Evolutionary conservation across 64 coral and sea anemone species (phyloP).

Genomic region (Trachythela sp.): DNA sequence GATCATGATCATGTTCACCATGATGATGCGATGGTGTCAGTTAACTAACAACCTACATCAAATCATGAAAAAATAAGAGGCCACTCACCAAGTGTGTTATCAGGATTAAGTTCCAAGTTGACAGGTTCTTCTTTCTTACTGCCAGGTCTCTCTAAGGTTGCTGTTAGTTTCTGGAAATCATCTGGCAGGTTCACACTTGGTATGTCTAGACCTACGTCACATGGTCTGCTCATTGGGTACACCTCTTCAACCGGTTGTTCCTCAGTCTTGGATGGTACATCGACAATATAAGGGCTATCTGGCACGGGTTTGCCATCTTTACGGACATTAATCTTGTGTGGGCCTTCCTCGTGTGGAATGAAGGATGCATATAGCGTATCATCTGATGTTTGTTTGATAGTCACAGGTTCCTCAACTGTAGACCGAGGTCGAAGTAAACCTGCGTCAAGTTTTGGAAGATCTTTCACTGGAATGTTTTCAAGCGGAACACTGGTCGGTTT

Average conservation of each 20-base stretch:
- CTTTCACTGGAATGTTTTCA: slow-evolving; percentile 66
- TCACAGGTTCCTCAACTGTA: neutral
- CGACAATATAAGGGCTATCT: slow-evolving; percentile 78
- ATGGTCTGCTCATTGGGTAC: slow-evolving; percentile 74
- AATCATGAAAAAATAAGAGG: no score
- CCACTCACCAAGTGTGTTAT: slow-evolving; percentile 56
- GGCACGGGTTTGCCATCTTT: slow-evolving; percentile 65
- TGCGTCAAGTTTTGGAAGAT: slow-evolving; percentile 40
- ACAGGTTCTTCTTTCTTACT: slow-evolving; percentile 85
- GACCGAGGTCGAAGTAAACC: neutral
- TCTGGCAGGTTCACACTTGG: slow-evolving; percentile 88
- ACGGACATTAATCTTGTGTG: slow-evolving; percentile 77
- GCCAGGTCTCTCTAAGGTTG: slow-evolving; percentile 66
- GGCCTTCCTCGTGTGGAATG: slow-evolving; percentile 80
- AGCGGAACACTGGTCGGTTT: slow-evolving; percentile 80
- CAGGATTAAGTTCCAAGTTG: slow-evolving; percentile 81
- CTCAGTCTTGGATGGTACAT: slow-evolving; percentile 68
- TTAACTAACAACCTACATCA: no score
- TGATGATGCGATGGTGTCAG: no score
- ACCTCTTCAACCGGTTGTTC: slow-evolving; percentile 72
- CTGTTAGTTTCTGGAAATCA: slow-evolving; percentile 77
- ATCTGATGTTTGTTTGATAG: slow-evolving; percentile 33
- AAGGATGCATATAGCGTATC: slow-evolving; percentile 90
- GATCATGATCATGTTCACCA: no score
- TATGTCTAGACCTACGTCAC: slow-evolving; percentile 82